Percentiles rank a stretch among this genome's conserved stretches.
Evolutionary conservation across 2,113 vertebrate species (phyloP).

Genomic region (Ifrita kowaldi): DNA sequence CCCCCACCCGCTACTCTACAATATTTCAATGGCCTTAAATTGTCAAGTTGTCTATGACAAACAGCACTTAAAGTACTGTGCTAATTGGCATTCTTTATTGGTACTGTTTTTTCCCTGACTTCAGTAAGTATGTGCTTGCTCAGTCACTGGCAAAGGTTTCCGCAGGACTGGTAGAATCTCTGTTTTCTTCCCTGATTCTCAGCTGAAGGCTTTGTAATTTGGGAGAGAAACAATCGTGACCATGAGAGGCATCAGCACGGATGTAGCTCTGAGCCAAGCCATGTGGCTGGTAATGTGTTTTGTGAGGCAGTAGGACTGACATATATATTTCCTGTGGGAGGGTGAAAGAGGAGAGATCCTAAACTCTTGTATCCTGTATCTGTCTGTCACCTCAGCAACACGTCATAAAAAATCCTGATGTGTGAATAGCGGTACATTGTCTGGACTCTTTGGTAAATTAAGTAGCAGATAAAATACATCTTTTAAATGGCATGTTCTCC

Average conservation of each 20-base stretch:
- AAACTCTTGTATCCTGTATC: neutral
- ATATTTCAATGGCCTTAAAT: neutral
- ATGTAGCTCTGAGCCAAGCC: neutral
- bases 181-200: neutral
- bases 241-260: neutral
- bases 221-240: rapidly evolving
- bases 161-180: neutral
- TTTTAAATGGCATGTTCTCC: neutral
- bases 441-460: neutral
- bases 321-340: neutral
- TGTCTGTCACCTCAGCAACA: neutral
- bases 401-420: rapidly evolving
- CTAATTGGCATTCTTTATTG: neutral
- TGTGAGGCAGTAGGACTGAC: neutral
- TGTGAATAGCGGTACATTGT: neutral
- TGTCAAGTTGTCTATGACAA: neutral
- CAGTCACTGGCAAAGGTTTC: neutral
- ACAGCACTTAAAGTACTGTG: neutral
- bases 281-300: neutral
- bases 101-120: neutral
- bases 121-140: neutral
- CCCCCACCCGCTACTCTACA: rapidly evolving
- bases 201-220: neutral
- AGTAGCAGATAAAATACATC: constrained; percentile 7
- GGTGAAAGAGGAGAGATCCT: neutral